Evolutionary conservation across 2,888 invertebrate genomes (phyloP).

Genomic region (Ichneumoninae sp.): DNA sequence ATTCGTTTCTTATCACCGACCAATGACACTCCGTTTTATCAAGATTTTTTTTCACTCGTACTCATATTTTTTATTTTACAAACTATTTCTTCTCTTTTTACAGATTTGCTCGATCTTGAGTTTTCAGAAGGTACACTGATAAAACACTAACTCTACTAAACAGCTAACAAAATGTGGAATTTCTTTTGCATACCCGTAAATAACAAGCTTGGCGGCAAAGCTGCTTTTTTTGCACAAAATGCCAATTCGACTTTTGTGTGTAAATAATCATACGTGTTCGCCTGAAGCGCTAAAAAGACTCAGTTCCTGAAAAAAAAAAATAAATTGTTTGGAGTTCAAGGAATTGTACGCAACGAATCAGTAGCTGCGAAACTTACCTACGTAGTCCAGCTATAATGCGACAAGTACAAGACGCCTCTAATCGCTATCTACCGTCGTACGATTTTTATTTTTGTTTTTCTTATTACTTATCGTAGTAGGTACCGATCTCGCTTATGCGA

Average conservation of each 20-base stretch:
- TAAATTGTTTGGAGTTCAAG: neutral
- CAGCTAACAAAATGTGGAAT: constrained; percentile 37
- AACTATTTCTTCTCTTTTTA: constrained; percentile 73
- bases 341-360: neutral
- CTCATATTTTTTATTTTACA: constrained; percentile 27
- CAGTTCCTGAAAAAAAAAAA: neutral
- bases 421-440: constrained; percentile 27
- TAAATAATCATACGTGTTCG: neutral
- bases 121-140: constrained; percentile 78
- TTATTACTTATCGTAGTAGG: constrained; percentile 16
- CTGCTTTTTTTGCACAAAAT: constrained; percentile 10
- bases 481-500: constrained; percentile 16
- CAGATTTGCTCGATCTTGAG: constrained; percentile 81
- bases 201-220: neutral
- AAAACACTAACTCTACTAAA: constrained; percentile 40
- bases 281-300: constrained; percentile 1
- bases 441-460: constrained; percentile 1
- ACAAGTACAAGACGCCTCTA: constrained; percentile 22
- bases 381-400: neutral
- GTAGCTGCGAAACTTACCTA: constrained; percentile 10
- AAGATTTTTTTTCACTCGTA: neutral
- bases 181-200: constrained; percentile 37
- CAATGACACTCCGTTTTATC: neutral
- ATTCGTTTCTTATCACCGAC: neutral
- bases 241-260: neutral